Percentiles rank a stretch among this genome's conserved stretches.
Conservation (phyloP, 2,113 vertebrate species). For the Heteronetta atricapilla region DNA sequence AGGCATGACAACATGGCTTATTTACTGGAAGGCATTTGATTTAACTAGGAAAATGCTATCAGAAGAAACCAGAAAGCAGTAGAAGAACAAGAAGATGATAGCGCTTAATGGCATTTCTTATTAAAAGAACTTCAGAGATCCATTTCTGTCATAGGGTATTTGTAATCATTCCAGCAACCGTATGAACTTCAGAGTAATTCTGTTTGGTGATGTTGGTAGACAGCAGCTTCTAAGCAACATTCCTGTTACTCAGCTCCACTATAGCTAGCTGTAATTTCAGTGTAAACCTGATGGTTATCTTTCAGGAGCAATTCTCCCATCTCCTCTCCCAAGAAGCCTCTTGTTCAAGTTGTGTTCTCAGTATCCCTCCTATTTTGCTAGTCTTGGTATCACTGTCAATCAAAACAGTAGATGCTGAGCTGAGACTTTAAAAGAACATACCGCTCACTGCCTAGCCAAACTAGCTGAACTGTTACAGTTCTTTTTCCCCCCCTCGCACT, state of each 20-base stretch:
- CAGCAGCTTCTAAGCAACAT: not conserved
- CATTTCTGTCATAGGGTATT: not conserved
- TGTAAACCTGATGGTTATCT: not conserved
- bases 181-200: not conserved
- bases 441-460: not conserved
- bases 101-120: not conserved
- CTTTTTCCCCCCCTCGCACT: not conserved
- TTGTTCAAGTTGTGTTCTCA: not conserved
- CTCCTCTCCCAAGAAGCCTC: not conserved
- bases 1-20: not conserved
- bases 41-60: slow-evolving; percentile 11
- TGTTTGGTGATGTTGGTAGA: not conserved
- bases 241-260: not conserved
- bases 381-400: not conserved
- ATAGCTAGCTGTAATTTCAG: not conserved
- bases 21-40: slow-evolving; percentile 30
- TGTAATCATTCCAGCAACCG: not conserved
- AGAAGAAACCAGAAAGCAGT: not conserved
- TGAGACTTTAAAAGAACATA: not conserved
- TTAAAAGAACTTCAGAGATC: not conserved
- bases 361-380: not conserved
- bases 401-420: not conserved
- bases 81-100: not conserved
- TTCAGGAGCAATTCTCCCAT: not conserved
- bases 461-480: not conserved